Percentiles rank a stretch among this genome's conserved stretches.
Evolutionary conservation across 2,888 invertebrate genomes (phyloP).

Genomic region (Nephrotoma guestfalica): DNA sequence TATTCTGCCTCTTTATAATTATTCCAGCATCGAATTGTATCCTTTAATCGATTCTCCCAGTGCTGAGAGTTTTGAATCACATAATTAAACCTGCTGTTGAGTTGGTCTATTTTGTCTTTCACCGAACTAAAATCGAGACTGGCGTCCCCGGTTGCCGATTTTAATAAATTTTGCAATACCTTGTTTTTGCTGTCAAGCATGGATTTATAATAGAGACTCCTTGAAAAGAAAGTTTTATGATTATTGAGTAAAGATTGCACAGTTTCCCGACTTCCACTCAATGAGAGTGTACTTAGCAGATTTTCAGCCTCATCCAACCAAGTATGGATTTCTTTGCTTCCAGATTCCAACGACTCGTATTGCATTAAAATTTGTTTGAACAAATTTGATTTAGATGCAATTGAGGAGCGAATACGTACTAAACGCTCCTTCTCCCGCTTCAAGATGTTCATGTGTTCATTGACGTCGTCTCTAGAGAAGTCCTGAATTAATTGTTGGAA

Average conservation of each 20-base stretch:
- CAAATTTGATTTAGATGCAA: constrained; percentile 68
- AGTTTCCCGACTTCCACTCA: constrained; percentile 52
- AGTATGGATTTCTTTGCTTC: constrained; percentile 67
- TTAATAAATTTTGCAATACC: constrained; percentile 73
- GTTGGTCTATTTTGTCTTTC: constrained; percentile 53
- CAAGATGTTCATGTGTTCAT: constrained; percentile 73
- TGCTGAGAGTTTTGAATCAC: constrained; percentile 60
- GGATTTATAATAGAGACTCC: constrained; percentile 80
- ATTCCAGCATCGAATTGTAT: constrained; percentile 69
- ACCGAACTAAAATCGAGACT: constrained; percentile 61
- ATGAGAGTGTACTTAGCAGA: constrained; percentile 42
- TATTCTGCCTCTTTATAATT: constrained; percentile 66
- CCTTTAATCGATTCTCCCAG: constrained; percentile 65
- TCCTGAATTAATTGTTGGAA: constrained; percentile 86
- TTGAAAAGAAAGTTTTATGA: constrained; percentile 76
- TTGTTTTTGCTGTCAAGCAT: constrained; percentile 93
- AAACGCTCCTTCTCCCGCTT: constrained; percentile 81
- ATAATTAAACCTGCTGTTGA: constrained; percentile 72
- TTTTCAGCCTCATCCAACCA: constrained; percentile 81
- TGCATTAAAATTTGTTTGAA: constrained; percentile 74
- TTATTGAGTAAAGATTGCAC: constrained; percentile 63
- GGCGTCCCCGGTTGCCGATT: constrained; percentile 57
- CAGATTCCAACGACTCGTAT: constrained; percentile 78
- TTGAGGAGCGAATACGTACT: constrained; percentile 66
- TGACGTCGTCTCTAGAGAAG: constrained; percentile 78